Evolutionary conservation across 2,888 invertebrate genomes (phyloP), one percentile per base, ranked within the genome.

Genomic region (Parnassius glacialis): DNA sequence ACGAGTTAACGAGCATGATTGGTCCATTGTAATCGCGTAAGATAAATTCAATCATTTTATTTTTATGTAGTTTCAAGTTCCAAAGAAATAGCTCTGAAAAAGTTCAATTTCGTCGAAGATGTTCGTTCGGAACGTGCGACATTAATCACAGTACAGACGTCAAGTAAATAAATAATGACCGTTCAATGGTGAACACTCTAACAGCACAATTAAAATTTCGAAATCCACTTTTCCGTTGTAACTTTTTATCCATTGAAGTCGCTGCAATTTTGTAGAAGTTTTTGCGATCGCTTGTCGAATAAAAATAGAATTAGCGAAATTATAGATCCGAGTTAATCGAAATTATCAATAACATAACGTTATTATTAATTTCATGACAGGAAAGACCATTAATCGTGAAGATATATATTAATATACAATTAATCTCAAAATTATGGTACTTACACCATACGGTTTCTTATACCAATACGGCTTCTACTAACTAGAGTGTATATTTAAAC

Each of bases 151-250:
- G 66, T 73, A 66, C 70, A 65, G 66, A 65, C 68, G 67, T 69
- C 69, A 70, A 69, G 57, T 62, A 66, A 57, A 65, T 66, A 68
- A 68, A 70, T 62, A 68, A 69, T 66, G 59, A 65, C 57, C 62
- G 67, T 59, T 59, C 59, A 56, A 59, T 63, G 56, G 63, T 63
- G 55, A 59, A 51, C 52, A 63, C 63, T 63, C 63, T 62, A 62
- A 62, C 62, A 59, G 63, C 56, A 63, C 63, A 63, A 81, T 81
- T 83, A 82, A 83, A 81, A 80, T 80, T 80, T 78, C 75, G 78
- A 74, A 77, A 70, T 68, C 81, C 81, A 70, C 74, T 81, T 79
- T 74, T 76, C 64, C 67, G 68, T 64, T 62, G 53, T n/a, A 56
- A 62, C 76, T 81, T 81, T 80, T 79, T 65, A 57, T 70, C 73